Evolutionary conservation across 2,888 invertebrate species (phyloP).

Genomic region (Priocnemis perturbator): DNA sequence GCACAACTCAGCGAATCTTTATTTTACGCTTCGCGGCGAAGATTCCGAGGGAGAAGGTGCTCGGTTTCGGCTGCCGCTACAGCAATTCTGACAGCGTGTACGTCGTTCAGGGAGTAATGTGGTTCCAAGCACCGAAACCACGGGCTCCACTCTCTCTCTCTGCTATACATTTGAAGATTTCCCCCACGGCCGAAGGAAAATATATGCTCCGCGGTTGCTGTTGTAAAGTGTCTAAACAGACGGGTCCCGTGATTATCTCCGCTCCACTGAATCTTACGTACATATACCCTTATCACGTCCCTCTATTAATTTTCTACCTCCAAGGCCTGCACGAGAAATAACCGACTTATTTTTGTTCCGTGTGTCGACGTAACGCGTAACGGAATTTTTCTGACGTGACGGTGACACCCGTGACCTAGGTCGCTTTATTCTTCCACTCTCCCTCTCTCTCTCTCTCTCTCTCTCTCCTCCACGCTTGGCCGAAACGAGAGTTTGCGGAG

Average conservation of each 20-base stretch:
- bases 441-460: no score
- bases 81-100: not conserved
- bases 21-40: not conserved
- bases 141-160: not conserved
- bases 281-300: not conserved
- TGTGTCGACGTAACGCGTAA: no score
- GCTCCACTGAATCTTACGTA: not conserved
- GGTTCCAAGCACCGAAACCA: not conserved
- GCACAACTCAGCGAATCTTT: not conserved
- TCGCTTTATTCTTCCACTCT: no score
- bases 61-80: not conserved
- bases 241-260: not conserved
- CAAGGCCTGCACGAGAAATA: not conserved
- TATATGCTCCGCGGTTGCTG: not conserved
- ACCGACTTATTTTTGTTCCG: no score
- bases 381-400: no score
- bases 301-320: constrained; percentile 15
- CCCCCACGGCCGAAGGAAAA: not conserved
- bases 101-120: not conserved
- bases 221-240: constrained; percentile 4
- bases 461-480: no score
- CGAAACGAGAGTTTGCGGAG: no score
- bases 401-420: no score
- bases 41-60: not conserved
- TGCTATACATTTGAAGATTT: constrained; percentile 21